A percentile compares a stretch with the other conserved stretches of the same genome.
Evolutionary conservation across 2,888 invertebrate species (phyloP).

Genomic region (Steinernema hermaphroditum): DNA sequence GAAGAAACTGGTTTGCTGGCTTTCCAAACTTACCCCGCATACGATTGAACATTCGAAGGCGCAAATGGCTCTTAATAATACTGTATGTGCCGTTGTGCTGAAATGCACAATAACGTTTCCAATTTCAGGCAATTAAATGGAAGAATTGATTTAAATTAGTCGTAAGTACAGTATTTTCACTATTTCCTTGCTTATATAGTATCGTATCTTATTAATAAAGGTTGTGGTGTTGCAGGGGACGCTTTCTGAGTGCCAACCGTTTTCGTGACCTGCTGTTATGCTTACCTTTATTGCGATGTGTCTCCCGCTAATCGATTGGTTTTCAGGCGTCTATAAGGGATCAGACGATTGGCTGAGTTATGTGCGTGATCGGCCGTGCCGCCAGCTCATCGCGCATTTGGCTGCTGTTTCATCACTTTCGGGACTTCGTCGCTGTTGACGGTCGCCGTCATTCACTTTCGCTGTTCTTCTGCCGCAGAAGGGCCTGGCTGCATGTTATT

Average conservation of each 20-base stretch:
- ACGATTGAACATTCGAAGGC: constrained; percentile 57
- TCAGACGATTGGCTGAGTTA: background rate
- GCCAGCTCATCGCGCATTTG: background rate
- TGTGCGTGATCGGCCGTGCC: constrained; percentile 15
- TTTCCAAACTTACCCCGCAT: constrained; percentile 48
- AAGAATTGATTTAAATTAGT: constrained; percentile 36
- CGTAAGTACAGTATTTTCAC: too few species aligned
- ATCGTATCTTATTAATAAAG: too few species aligned
- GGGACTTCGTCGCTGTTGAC: background rate
- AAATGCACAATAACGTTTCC: too few species aligned
- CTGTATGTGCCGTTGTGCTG: too few species aligned
- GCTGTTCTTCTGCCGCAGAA: background rate
- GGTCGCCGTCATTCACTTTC: background rate
- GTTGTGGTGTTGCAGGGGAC: too few species aligned
- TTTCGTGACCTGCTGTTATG: background rate
- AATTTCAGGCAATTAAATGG: constrained; percentile 43
- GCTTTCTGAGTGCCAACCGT: background rate
- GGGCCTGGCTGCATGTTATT: background rate
- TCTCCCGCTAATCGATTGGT: constrained; percentile 7
- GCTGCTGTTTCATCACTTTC: background rate
- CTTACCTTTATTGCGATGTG: background rate
- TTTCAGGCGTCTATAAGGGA: constrained; percentile 21
- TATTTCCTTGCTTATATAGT: too few species aligned
- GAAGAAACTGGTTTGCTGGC: constrained; percentile 44
- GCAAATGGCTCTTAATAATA: constrained; percentile 49